Percentiles rank a stretch among this genome's conserved stretches.
phyloP scores from a whole-genome alignment of 2,113 vertebrate species.

The Salvelinus sp. region DNA sequence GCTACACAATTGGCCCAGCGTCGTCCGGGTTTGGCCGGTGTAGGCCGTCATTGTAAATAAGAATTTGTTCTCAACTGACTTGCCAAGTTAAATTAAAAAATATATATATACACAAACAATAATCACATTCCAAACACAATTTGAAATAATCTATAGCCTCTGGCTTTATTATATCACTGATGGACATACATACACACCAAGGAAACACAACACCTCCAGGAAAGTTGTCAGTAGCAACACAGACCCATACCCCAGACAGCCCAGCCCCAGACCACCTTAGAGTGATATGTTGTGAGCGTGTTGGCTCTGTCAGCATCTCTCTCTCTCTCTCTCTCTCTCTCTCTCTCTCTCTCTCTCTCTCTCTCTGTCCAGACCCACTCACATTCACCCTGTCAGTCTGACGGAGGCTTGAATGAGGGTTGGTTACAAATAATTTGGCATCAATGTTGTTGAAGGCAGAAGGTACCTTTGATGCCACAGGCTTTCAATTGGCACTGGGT shows the following conservation, averaged over 20 bases:
- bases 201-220: too few species aligned
- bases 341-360: too few species aligned
- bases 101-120: too few species aligned
- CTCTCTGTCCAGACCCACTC: background rate
- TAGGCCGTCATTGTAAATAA: too few species aligned
- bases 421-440: conserved; percentile 44
- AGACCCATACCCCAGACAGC: background rate
- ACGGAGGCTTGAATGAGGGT: conserved; percentile 7
- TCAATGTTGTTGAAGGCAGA: conserved; percentile 40
- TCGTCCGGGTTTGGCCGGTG: too few species aligned
- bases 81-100: too few species aligned
- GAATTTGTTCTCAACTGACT: too few species aligned
- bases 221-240: background rate
- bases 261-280: conserved; percentile 21
- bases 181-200: too few species aligned
- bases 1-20: background rate
- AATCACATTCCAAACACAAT: too few species aligned
- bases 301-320: conserved; percentile 13
- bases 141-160: too few species aligned
- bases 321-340: background rate
- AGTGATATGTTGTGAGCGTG: background rate
- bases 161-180: too few species aligned
- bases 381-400: conserved; percentile 43
- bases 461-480: conserved; percentile 53
- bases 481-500: conserved; percentile 50